Conservation (phyloP, 2,797 vertebrate species). For the Megalops cyprinoides region DNA sequence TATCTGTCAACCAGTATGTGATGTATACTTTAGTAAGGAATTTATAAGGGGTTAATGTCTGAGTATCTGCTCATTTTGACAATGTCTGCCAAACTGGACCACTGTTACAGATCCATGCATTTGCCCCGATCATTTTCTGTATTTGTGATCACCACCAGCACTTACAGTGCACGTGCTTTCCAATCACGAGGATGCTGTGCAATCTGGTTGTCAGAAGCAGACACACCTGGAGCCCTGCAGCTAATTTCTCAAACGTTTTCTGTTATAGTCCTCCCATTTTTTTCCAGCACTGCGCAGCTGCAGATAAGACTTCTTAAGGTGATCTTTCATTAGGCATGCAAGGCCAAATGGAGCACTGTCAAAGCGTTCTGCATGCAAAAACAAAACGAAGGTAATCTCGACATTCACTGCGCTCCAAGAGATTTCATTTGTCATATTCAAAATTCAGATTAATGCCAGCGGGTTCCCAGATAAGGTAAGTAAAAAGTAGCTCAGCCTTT, state of each 20-base stretch:
- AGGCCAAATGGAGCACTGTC: background rate
- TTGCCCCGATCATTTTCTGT: background rate
- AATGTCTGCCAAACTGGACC: background rate
- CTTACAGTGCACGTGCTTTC: background rate
- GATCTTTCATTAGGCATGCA: background rate
- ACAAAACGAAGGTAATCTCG: background rate
- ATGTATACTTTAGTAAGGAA: background rate
- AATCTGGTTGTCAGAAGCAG: background rate
- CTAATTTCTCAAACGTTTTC: background rate
- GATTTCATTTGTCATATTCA: background rate
- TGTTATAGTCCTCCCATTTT: background rate
- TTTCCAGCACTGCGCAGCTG: background rate
- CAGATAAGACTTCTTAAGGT: background rate
- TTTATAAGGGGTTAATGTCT: background rate
- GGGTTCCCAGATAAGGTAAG: background rate
- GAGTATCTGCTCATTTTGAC: background rate
- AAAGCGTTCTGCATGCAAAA: background rate
- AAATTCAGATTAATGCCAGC: background rate
- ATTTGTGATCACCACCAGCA: background rate
- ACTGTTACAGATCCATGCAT: background rate
- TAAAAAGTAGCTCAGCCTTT: background rate
- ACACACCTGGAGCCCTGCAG: background rate
- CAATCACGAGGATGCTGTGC: background rate
- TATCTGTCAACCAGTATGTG: too few relatives aligned
- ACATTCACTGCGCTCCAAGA: background rate